These are phyloP conservation scores for Caenorhabditis parvicauda DNA, from an alignment of 2,888 invertebrate genomes.

Conservation along the genomic window DNA sequence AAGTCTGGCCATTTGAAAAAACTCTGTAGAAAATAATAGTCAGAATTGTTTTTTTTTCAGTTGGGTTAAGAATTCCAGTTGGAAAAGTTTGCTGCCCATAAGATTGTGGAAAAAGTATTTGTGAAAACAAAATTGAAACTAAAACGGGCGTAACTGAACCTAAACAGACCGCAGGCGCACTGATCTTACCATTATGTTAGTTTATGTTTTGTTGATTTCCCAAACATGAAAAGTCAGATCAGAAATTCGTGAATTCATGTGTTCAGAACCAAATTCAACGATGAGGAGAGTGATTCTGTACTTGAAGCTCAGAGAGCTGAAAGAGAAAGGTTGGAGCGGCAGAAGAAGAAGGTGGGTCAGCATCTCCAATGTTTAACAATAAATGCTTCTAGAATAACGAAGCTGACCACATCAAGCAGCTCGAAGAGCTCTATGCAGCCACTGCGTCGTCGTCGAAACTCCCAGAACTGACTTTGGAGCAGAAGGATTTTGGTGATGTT, in stretches of 20 bases:
- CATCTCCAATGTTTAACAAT: not conserved
- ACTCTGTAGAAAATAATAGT: not conserved
- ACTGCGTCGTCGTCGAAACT: conserved; percentile 4
- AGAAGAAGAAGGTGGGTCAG: conserved; percentile 25
- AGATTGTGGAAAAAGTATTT: not conserved
- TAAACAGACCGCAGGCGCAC: no score
- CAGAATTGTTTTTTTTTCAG: not conserved
- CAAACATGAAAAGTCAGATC: no score
- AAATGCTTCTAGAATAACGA: conserved; percentile 6
- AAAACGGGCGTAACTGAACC: no score
- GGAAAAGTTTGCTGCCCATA: not conserved
- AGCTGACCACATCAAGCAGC: conserved; percentile 30
- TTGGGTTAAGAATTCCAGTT: not conserved
- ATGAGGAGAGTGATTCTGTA: conserved; percentile 11
- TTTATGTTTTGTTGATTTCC: no score
- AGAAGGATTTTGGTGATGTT: conserved; percentile 11
- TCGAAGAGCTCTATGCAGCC: conserved; percentile 19
- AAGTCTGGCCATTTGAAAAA: not conserved
- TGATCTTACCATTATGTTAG: no score
- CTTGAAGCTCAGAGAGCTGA: conserved; percentile 41
- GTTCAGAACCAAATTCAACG: conserved; percentile 33
- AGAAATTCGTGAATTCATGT: no score
- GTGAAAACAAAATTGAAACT: no score
- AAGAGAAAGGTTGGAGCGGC: conserved; percentile 43
- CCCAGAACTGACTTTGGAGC: conserved; percentile 22